A percentile compares a stretch with the other conserved stretches of the same genome.
These are phyloP conservation scores for Notolepis coatsorum DNA, from an alignment of 2,797 vertebrate genomes.

Conservation along the genomic window DNA sequence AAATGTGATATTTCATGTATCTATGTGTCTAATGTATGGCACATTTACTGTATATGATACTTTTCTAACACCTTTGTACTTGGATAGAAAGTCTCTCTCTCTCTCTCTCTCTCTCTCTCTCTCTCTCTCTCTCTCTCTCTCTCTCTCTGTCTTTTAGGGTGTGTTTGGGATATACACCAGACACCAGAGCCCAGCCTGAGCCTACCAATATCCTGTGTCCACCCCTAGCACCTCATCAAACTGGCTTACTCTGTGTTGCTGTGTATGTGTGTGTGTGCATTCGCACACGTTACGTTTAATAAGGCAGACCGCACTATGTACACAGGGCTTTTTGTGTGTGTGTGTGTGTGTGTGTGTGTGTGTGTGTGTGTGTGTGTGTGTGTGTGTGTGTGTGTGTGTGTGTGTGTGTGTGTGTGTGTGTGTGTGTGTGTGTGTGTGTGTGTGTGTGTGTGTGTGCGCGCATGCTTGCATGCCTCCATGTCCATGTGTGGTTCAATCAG, in stretches of 20 bases:
- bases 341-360: constrained; percentile 10
- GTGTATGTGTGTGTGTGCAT: constrained; percentile 19
- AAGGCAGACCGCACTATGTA: too few relatives aligned
- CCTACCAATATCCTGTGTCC: constrained; percentile 49
- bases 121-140: constrained; percentile 16
- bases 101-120: not conserved
- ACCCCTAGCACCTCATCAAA: constrained; percentile 54
- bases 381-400: constrained; percentile 7
- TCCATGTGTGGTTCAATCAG: constrained; percentile 39
- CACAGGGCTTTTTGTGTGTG: too few relatives aligned
- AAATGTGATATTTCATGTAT: too few relatives aligned
- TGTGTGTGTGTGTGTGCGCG: not conserved
- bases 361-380: constrained; percentile 1
- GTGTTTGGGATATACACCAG: constrained; percentile 64
- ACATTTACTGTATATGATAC: too few relatives aligned
- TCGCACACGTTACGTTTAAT: too few relatives aligned
- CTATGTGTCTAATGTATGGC: too few relatives aligned
- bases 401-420: constrained; percentile 1
- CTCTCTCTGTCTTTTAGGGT: constrained; percentile 42
- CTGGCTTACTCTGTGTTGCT: constrained; percentile 6
- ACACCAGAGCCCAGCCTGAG: constrained; percentile 28
- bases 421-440: not conserved
- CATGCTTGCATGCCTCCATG: not conserved
- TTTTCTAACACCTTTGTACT: too few relatives aligned
- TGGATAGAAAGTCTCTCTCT: constrained; percentile 20